phyloP scores from a whole-genome alignment of 2,113 vertebrate species.

The Malurus alboscapulatus region DNA sequence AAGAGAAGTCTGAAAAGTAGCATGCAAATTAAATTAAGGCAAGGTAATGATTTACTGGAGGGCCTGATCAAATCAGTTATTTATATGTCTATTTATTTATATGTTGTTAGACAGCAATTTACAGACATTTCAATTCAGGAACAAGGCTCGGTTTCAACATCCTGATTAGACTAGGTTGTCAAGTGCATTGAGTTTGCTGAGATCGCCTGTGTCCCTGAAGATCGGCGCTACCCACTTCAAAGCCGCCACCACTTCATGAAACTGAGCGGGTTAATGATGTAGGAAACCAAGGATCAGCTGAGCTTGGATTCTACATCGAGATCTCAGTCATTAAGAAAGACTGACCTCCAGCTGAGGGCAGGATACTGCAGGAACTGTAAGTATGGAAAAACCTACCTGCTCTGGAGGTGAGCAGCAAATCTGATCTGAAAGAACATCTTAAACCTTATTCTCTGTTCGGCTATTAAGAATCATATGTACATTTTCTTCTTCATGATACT shows the following conservation, averaged over 20 bases:
- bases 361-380: neutral
- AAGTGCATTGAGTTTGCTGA: conserved; percentile 12
- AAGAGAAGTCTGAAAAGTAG: neutral
- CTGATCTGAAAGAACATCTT: neutral
- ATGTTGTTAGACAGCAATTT: neutral
- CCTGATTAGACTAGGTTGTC: conserved; percentile 6
- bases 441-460: neutral
- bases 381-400: neutral
- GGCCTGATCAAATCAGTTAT: conserved; percentile 2
- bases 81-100: conserved; percentile 1
- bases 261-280: neutral
- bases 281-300: neutral
- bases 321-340: neutral
- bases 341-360: neutral
- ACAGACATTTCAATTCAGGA: neutral
- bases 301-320: neutral
- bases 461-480: neutral
- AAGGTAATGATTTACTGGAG: neutral
- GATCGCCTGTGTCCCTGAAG: neutral
- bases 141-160: conserved; percentile 14
- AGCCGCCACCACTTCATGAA: neutral
- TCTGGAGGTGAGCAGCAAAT: neutral
- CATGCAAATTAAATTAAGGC: conserved; percentile 29
- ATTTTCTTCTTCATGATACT: neutral
- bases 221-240: neutral